phyloP scores from a whole-genome alignment of 2,888 invertebrate genomes.

The Acanthococcus lagerstroemiae region DNA sequence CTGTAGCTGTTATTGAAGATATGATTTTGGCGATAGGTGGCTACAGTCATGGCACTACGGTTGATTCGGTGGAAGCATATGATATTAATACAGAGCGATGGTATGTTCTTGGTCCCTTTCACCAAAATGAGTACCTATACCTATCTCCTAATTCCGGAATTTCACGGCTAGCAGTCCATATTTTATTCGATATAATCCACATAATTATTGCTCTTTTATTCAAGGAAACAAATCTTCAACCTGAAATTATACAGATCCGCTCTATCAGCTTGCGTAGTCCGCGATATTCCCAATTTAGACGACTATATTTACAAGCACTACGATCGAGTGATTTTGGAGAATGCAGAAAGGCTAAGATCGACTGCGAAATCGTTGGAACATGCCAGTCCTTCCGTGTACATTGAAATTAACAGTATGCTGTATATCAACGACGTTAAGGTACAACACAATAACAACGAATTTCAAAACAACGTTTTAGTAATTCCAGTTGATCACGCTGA shows the following conservation, averaged over 20 bases:
- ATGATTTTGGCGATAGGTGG: constrained; percentile 91
- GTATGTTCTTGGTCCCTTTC: constrained; percentile 40
- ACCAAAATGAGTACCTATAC: neutral
- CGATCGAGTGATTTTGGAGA: constrained; percentile 17
- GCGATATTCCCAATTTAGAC: constrained; percentile 72
- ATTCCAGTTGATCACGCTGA: constrained; percentile 16
- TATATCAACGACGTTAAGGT: constrained; percentile 23
- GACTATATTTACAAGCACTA: constrained; percentile 22
- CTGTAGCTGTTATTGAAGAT: constrained; percentile 84
- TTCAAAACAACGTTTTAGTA: constrained; percentile 14
- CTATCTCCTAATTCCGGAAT: neutral
- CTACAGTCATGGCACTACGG: constrained; percentile 86
- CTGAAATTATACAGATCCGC: constrained; percentile 89
- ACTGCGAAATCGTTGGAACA: constrained; percentile 19
- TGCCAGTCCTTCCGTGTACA: constrained; percentile 9
- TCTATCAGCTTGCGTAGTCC: constrained; percentile 78
- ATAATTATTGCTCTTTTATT: too few relatives aligned
- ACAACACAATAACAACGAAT: constrained; percentile 1
- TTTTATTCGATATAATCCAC: too few relatives aligned
- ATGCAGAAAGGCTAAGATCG: constrained; percentile 16
- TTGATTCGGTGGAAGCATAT: constrained; percentile 86
- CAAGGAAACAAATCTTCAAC: constrained; percentile 59
- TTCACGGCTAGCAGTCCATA: too few relatives aligned
- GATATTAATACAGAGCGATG: constrained; percentile 73
- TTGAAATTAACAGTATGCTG: constrained; percentile 19